A percentile compares a stretch with the other conserved stretches of the same genome.
phyloP scores from a whole-genome alignment of 2,797 vertebrate species.

The Alosa sapidissima region DNA sequence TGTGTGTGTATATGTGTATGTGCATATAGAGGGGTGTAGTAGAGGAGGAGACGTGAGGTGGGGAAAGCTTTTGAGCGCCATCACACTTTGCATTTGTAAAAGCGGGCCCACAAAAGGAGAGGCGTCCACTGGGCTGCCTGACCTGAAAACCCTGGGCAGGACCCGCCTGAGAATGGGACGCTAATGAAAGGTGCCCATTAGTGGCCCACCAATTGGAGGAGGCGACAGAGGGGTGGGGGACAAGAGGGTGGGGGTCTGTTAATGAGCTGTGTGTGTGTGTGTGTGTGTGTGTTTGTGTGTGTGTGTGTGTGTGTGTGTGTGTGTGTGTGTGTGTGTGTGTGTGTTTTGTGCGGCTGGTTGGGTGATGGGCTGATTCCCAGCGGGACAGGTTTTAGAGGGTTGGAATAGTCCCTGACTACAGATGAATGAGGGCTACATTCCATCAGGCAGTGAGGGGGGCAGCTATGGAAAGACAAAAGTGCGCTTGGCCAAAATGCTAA shows the following conservation, averaged over 20 bases:
- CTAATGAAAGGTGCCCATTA: constrained; percentile 73
- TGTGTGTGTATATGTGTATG: constrained; percentile 25
- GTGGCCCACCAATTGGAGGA: constrained; percentile 52
- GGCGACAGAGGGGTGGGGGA: constrained; percentile 33
- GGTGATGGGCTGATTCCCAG: constrained; percentile 68
- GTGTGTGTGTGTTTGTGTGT: constrained; percentile 6
- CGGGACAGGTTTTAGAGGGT: constrained; percentile 41
- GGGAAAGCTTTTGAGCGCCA: constrained; percentile 48
- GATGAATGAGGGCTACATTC: constrained; percentile 53
- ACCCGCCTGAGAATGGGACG: constrained; percentile 62
- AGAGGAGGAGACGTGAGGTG: constrained; percentile 6
- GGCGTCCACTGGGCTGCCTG: constrained; percentile 62
- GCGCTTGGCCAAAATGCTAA: constrained; percentile 74
- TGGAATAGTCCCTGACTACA: constrained; percentile 7
- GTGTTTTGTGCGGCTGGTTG: constrained; percentile 34
- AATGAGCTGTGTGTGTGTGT: constrained; percentile 62
- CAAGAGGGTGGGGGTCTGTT: constrained; percentile 52
- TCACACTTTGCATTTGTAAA: constrained; percentile 74
- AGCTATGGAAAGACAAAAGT: constrained; percentile 70
- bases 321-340: constrained; percentile 8
- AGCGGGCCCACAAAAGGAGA: constrained; percentile 62
- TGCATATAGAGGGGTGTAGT: neutral
- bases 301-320: constrained; percentile 4
- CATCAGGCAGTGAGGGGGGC: constrained; percentile 48
- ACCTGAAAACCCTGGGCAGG: constrained; percentile 65